Evolutionary conservation across 2,888 invertebrate species (phyloP), one percentile per base, ranked within the genome.

Genomic region (Caenorhabditis sp.): DNA sequence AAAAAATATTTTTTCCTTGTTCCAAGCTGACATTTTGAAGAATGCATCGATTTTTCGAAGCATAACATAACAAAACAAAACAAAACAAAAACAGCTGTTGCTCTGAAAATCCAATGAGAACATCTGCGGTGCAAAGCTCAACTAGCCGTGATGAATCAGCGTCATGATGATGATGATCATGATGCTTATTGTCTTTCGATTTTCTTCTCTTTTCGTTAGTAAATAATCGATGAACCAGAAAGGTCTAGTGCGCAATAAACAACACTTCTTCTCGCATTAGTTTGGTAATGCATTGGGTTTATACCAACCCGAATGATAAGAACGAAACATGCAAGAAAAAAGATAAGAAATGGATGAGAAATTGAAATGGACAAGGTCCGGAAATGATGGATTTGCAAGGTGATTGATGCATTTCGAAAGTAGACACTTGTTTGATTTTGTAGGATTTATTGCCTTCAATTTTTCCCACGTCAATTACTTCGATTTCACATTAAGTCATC

Each of bases 361-460:
- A 43, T 43, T 43, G 43, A 43, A 43, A 43, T 43, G 43, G 43
- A 43, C 43, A 43, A 43, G 43, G 43, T 43, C 43, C 43, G 43
- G 43, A 43, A 43, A 12, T 43, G 43, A 43, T 43, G 43, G 43
- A 43, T 43, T 43, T 43, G 43, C 14, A 10, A 12, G 17, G 17
- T 17, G 43, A 43, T 43, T 43, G 43, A 43, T 43, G 7, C 14
- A 43, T 12, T 43, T 43, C 17, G 36, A 43, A 14, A 12, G 17
- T 43, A 3, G 43, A 14, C 43, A 43, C 43, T 17, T 43, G 43
- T 43, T 43, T 43, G 31, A 31, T 31, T 31, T 31, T 31, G 4
- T 31, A 31, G 4, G 10, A 4, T 31, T 31, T 10, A 31, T 31
- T n/a, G 10, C 10, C 31, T 31, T 31, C 31, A 31, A 31, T 31